These are phyloP conservation scores for Podotricha telesiphe DNA, from an alignment of 2,888 invertebrate genomes.

Conservation along the genomic window DNA sequence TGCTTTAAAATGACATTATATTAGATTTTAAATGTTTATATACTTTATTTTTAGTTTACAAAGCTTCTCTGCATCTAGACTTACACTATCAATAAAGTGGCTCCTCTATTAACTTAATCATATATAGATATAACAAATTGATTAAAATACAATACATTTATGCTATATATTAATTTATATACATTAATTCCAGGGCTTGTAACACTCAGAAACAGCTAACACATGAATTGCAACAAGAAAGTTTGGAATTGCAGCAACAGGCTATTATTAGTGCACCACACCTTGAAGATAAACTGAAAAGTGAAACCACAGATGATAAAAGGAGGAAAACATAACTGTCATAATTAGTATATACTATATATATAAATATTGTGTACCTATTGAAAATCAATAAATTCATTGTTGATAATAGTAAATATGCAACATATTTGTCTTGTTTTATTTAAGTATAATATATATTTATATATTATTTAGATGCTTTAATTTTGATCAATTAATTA, in stretches of 20 bases:
- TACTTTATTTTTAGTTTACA: constrained; percentile 20
- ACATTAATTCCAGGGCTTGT: constrained; percentile 62
- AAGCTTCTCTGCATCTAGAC: constrained; percentile 42
- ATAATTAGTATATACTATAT: not conserved
- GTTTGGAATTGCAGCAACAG: constrained; percentile 74
- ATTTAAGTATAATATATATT: not conserved
- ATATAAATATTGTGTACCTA: not conserved
- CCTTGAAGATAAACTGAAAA: constrained; percentile 69
- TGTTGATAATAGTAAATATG: constrained; percentile 39
- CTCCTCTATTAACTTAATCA: constrained; percentile 4
- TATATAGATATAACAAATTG: constrained; percentile 34
- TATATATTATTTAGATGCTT: no score
- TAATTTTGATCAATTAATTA: no score
- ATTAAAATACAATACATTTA: constrained; percentile 29
- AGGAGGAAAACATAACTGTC: constrained; percentile 40
- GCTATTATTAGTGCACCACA: constrained; percentile 71
- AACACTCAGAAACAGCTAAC: constrained; percentile 72
- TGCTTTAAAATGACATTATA: not conserved
- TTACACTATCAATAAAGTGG: constrained; percentile 45
- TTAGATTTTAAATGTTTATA: not conserved
- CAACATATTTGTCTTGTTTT: constrained; percentile 27
- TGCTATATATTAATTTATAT: constrained; percentile 32
- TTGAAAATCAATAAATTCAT: constrained; percentile 6
- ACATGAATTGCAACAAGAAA: constrained; percentile 74
- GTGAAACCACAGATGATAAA: constrained; percentile 47